These are phyloP conservation scores for Aplysina aerophoba DNA, from an alignment of 37 sponge, comb jelly and placozoan genomes.

Conservation along the genomic window DNA sequence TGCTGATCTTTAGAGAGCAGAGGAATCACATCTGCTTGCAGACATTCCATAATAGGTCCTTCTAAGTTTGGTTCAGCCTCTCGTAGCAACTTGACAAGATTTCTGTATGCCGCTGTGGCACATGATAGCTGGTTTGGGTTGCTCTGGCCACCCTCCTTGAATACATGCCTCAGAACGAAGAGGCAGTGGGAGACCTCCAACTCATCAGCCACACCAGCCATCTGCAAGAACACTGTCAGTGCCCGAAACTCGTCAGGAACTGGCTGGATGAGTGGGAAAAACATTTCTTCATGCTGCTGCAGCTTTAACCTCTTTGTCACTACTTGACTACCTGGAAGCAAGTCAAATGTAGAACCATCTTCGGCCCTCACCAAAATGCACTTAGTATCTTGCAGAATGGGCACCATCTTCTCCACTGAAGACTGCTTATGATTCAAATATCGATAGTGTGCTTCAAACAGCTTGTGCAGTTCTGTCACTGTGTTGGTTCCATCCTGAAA, in stretches of 20 bases:
- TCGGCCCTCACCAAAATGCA: not conserved
- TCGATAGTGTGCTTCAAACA: constrained; percentile 5
- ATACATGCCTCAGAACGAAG: not conserved
- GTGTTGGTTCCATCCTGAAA: not conserved
- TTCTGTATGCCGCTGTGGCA: not conserved
- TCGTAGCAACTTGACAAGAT: not conserved
- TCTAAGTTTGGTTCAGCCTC: not conserved
- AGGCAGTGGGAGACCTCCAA: not conserved
- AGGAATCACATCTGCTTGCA: not conserved
- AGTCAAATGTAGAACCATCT: not conserved
- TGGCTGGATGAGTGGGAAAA: not conserved
- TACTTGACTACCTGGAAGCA: constrained; percentile 4
- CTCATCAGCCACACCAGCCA: not conserved
- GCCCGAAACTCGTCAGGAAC: not conserved
- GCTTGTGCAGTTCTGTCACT: not conserved
- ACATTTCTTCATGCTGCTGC: not conserved
- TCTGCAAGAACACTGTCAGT: not conserved
- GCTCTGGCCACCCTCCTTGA: not conserved
- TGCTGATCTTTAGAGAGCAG: not conserved
- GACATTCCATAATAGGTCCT: not conserved
- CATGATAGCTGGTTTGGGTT: not conserved
- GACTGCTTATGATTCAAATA: not conserved
- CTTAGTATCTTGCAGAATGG: not conserved
- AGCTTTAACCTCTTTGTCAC: not conserved
- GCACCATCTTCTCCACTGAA: not conserved